These are phyloP conservation scores for Novumbra hubbsi DNA, from an alignment of 2,797 vertebrate genomes.

Conservation along the genomic window DNA sequence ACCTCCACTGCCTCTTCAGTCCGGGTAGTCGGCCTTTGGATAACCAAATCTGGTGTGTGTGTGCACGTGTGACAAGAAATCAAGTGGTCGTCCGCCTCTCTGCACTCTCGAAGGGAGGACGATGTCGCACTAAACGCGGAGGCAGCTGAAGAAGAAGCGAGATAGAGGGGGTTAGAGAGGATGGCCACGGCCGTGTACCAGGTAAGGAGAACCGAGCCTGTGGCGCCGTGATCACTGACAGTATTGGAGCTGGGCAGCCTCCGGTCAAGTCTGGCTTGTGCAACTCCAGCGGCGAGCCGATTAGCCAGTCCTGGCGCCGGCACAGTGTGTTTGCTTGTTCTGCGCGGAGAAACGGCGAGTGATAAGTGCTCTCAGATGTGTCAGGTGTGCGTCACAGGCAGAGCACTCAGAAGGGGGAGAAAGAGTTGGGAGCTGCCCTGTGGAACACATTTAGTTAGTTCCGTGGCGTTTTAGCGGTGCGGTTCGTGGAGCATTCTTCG, in stretches of 20 bases:
- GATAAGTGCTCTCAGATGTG: slow-evolving; percentile 42
- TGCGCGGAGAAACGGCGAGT: slow-evolving; percentile 31
- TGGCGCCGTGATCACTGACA: slow-evolving; percentile 35
- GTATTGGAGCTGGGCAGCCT: slow-evolving; percentile 31
- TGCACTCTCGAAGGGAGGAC: slow-evolving; percentile 37
- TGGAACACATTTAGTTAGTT: not conserved
- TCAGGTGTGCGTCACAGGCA: slow-evolving; percentile 15
- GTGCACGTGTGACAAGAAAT: not conserved
- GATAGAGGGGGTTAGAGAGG: slow-evolving; percentile 41
- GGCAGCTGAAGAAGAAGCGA: slow-evolving; percentile 37
- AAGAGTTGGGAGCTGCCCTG: not conserved
- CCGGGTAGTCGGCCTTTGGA: not conserved
- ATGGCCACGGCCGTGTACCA: slow-evolving; percentile 82
- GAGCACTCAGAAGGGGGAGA: not conserved
- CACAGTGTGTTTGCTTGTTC: slow-evolving; percentile 43
- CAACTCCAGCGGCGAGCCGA: slow-evolving; percentile 8
- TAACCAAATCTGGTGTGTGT: not conserved
- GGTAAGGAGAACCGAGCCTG: slow-evolving; percentile 63
- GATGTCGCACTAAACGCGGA: slow-evolving; percentile 61
- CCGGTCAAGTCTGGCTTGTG: slow-evolving; percentile 22
- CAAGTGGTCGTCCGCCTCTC: not conserved
- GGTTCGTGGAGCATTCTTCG: not conserved
- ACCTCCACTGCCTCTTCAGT: not conserved
- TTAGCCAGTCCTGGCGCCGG: slow-evolving; percentile 27
- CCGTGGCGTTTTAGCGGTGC: not conserved